Evolutionary conservation across 2,113 vertebrate genomes (phyloP).

Genomic region (Mesitornis unicolor): DNA sequence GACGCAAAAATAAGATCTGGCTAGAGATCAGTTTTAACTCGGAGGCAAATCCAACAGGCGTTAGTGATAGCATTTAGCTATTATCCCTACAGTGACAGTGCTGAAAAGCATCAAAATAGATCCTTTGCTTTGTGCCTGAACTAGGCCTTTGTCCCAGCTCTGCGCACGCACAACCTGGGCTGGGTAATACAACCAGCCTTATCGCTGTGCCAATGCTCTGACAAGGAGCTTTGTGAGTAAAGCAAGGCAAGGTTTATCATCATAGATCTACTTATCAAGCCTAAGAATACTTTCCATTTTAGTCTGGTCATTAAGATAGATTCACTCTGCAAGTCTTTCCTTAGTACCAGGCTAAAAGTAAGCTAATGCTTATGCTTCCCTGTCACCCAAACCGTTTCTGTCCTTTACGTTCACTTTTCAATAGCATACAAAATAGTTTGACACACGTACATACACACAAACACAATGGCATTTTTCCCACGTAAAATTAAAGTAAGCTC

Average conservation of each 20-base stretch:
- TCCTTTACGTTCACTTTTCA: neutral
- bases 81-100: neutral
- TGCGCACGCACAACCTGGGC: neutral
- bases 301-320: neutral
- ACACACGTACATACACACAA: neutral
- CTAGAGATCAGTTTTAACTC: neutral
- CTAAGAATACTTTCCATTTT: neutral
- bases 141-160: neutral
- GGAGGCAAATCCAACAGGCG: neutral
- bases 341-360: neutral
- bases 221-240: neutral
- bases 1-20: neutral
- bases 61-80: neutral
- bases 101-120: neutral
- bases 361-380: neutral
- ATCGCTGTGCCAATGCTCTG: neutral
- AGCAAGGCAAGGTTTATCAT: neutral
- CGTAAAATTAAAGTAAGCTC: neutral
- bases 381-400: neutral
- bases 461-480: neutral
- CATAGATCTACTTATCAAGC: neutral
- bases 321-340: neutral
- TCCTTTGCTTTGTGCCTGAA: neutral
- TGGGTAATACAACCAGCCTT: neutral
- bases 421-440: neutral